Evolutionary conservation across 2,888 invertebrate genomes (phyloP), one percentile per base, ranked within the genome.

Genomic region (Dryobotodes eremita): DNA sequence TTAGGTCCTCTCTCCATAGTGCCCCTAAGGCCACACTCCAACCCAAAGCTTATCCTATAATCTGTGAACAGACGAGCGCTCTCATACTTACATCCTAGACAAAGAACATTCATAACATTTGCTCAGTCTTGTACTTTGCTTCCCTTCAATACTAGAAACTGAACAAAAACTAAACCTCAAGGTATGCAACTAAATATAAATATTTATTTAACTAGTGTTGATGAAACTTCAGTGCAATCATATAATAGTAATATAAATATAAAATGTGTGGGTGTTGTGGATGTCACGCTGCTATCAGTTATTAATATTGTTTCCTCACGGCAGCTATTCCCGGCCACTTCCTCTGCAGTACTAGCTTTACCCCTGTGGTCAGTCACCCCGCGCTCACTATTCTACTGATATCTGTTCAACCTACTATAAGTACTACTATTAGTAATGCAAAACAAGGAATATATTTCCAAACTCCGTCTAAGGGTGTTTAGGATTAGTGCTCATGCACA

Each of bases 261-360:
- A 13, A 26, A 46, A 13, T 6, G 48, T 50, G 7, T 68, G 48
- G 48, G 50, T 75, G 31, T 31, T 15, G 20, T 31, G 8, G 31
- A 8, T 31, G 71, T 62, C 77, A 72, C n/a, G 0, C 42, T 61
- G 72, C 61, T 83, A 82, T 78, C 84, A 72, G 61, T 66, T 36
- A 48, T 36, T 61, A 48, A 42, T 72, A 71, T 53, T 59, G 53
- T 83, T 78, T 83, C 71, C 64, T 36, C 1, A 4, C 62, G 48
- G 53, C 0, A 0, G 7, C 62, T 59, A 36, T 71, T 68, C 57
- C 31, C 2, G 15, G n/a, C 42, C 7, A 69, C 71, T 83, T 77
- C 72, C 79, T 78, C 36, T 66, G n/a, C 1, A 17, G 26, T 50
- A 23, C 46, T 53, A 69, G 66, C 53, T 17, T 31, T 23, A 53